Evolutionary conservation across 2,113 vertebrate species (phyloP).

Genomic region (Strigops habroptila): DNA sequence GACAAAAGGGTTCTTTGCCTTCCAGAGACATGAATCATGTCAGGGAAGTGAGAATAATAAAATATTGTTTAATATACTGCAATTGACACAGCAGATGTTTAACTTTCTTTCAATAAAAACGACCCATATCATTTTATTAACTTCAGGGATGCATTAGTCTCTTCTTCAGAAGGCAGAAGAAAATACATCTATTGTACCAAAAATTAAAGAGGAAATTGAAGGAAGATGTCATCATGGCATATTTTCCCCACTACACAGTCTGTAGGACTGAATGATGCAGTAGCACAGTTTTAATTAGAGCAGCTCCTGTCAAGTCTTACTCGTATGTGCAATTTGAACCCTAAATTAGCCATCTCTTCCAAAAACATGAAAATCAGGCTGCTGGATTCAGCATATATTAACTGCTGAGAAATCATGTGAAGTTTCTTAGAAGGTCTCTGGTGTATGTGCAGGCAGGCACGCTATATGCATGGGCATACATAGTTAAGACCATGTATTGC

Average conservation of each 20-base stretch:
- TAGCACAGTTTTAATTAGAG: neutral
- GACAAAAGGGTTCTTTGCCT: neutral
- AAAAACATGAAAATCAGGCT: neutral
- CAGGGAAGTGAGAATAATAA: neutral
- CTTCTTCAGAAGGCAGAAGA: neutral
- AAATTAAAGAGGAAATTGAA: slow-evolving; percentile 32
- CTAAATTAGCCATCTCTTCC: neutral
- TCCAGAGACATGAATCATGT: neutral
- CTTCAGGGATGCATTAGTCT: neutral
- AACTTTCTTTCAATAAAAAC: neutral
- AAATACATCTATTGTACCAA: neutral
- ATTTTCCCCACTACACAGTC: neutral
- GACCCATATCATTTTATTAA: slow-evolving; percentile 9
- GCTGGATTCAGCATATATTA: neutral
- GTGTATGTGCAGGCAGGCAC: neutral
- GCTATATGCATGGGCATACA: accelerated
- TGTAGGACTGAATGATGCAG: neutral
- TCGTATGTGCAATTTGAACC: neutral
- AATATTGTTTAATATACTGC: slow-evolving; percentile 6
- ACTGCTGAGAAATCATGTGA: accelerated
- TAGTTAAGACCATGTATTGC: accelerated
- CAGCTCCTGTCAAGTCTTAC: neutral
- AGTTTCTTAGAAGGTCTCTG: too few relatives aligned
- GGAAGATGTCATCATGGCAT: neutral
- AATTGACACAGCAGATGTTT: neutral